These are phyloP conservation scores for Chydorus sphaericus DNA, from an alignment of 2,888 invertebrate genomes.

Conservation along the genomic window DNA sequence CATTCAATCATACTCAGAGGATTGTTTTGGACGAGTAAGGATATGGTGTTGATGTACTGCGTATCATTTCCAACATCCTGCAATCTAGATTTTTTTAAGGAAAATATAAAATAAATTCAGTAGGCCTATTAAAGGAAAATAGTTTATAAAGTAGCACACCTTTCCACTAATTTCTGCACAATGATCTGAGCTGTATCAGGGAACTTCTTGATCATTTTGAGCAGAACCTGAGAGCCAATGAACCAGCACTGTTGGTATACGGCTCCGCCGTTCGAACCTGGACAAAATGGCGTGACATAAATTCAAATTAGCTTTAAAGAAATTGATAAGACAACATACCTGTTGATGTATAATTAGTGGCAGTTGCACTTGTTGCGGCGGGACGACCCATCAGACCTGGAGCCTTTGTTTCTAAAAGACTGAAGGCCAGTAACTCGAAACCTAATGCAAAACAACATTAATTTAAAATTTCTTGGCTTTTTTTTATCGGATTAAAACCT, in stretches of 20 bases:
- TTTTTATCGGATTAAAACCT: neutral
- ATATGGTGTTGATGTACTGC: slow-evolving; percentile 1
- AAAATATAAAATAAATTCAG: neutral
- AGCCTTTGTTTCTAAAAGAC: neutral
- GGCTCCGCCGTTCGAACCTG: neutral
- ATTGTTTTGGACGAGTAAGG: neutral
- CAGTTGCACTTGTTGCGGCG: neutral
- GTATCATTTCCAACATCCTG: neutral
- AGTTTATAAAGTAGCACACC: neutral
- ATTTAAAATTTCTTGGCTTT: neutral
- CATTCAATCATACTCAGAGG: slow-evolving; percentile 2
- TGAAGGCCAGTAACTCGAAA: slow-evolving; percentile 5
- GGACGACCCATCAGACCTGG: neutral
- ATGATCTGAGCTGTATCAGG: neutral
- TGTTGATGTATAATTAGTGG: neutral
- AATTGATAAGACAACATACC: neutral
- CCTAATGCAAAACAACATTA: neutral
- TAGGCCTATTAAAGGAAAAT: neutral
- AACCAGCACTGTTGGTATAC: neutral
- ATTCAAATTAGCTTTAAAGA: neutral
- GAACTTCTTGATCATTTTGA: slow-evolving; percentile 5
- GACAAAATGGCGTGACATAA: neutral
- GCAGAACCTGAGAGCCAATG: neutral
- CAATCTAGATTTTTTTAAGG: neutral
- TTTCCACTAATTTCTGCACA: neutral